Conservation (phyloP, 1,140 invertebrate genomes). For the Ylistrum balloti region DNA sequence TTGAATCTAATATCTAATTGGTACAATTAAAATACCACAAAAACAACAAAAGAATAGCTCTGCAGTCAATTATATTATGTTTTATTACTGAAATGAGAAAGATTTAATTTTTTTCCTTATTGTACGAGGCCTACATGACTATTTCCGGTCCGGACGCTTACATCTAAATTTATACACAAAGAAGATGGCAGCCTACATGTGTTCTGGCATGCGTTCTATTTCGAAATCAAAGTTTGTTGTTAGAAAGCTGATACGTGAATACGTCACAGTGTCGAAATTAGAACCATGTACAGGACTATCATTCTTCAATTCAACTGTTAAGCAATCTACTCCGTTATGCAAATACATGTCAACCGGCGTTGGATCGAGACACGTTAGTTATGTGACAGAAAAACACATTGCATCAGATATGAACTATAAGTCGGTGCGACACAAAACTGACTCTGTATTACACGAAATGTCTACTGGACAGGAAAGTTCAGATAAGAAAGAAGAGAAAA, state of each 20-base stretch:
- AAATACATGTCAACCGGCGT: conserved; percentile 9
- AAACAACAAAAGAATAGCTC: no score
- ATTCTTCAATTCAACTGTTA: conserved; percentile 1
- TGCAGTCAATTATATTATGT: no score
- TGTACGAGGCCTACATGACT: no score
- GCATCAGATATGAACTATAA: neutral
- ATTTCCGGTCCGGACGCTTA: neutral
- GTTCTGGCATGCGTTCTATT: neutral
- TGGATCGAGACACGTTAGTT: neutral
- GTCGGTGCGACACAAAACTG: neutral
- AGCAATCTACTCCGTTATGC: neutral
- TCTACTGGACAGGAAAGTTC: neutral
- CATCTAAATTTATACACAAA: neutral
- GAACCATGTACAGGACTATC: neutral
- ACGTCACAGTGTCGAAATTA: neutral
- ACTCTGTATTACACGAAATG: neutral
- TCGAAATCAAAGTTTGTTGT: neutral
- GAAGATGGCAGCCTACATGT: conserved; percentile 18
- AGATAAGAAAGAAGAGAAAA: neutral
- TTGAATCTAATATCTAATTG: no score
- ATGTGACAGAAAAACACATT: neutral
- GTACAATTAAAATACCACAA: no score
- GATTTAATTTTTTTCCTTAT: no score
- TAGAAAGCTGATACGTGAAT: neutral
- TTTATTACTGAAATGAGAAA: no score